Evolutionary conservation across 1,140 invertebrate genomes (phyloP).

Genomic region (Ceratina japonica): DNA sequence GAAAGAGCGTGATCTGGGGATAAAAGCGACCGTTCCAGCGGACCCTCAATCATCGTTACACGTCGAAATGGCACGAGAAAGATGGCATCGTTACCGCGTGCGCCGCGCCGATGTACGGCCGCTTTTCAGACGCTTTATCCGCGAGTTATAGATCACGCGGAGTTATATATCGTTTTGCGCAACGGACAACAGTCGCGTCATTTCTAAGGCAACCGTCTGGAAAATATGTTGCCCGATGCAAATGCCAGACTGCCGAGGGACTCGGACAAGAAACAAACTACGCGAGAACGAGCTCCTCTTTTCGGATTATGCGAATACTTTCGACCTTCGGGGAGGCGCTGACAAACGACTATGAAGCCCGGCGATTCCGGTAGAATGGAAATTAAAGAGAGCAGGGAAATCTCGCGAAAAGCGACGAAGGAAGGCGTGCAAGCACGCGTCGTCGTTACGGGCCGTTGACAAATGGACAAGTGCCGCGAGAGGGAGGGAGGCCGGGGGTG

Average conservation of each 20-base stretch:
- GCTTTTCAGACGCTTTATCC: conserved; percentile 23
- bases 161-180: background rate
- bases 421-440: background rate
- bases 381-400: too few relatives aligned
- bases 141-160: conserved; percentile 22
- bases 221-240: background rate
- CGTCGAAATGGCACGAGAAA: conserved; percentile 17
- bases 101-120: background rate
- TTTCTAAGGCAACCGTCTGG: conserved; percentile 1
- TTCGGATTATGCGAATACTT: background rate
- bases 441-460: background rate
- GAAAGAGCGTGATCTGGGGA: background rate
- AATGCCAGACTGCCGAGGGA: background rate
- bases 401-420: conserved; percentile 4
- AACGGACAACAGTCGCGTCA: conserved; percentile 9
- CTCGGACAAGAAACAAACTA: background rate
- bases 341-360: too few relatives aligned
- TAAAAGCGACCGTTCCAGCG: background rate
- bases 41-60: conserved; percentile 25
- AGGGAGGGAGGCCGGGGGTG: background rate
- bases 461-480: conserved; percentile 20
- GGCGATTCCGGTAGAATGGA: too few relatives aligned
- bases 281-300: too few relatives aligned
- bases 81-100: conserved; percentile 16
- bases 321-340: background rate